Evolutionary conservation across 2,797 vertebrate genomes (phyloP).

Genomic region (Paratrypauchen microcephalus): DNA sequence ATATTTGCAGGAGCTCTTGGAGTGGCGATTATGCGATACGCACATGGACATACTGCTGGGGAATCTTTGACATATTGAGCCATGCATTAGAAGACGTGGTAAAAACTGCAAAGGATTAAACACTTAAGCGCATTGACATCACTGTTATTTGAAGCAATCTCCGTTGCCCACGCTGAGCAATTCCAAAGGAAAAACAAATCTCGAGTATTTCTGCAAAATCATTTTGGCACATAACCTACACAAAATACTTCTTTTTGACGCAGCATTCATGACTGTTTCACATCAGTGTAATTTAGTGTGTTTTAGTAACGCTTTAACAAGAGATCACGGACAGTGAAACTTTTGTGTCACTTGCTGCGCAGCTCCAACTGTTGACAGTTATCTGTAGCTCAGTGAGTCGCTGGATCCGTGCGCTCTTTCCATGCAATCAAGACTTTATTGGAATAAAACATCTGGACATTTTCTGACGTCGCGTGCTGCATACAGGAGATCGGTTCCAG

Average conservation of each 20-base stretch:
- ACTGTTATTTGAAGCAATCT: background rate
- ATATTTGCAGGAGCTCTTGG: conserved; percentile 37
- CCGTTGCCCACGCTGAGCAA: background rate
- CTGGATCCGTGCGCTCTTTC: conserved; percentile 19
- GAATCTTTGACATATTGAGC: conserved; percentile 33
- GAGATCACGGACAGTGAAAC: conserved; percentile 38
- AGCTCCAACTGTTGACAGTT: conserved; percentile 54
- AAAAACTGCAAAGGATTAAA: conserved; percentile 33
- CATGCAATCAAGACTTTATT: conserved; percentile 12
- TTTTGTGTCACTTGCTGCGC: conserved; percentile 44
- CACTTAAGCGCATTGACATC: background rate
- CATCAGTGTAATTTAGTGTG: background rate
- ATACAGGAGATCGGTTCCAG: conserved; percentile 51
- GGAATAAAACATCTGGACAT: conserved; percentile 10
- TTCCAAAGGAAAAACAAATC: background rate
- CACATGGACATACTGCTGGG: conserved; percentile 27
- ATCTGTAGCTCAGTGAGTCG: conserved; percentile 34
- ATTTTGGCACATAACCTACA: background rate
- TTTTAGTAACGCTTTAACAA: conserved; percentile 23
- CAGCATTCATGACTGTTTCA: background rate
- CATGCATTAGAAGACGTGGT: conserved; percentile 43
- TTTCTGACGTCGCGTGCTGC: conserved; percentile 28
- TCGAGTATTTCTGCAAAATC: background rate
- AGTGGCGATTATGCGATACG: conserved; percentile 30
- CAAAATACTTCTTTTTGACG: background rate